Evolutionary conservation across 1,140 invertebrate species (phyloP).

Genomic region (Rhyzopertha dominica): DNA sequence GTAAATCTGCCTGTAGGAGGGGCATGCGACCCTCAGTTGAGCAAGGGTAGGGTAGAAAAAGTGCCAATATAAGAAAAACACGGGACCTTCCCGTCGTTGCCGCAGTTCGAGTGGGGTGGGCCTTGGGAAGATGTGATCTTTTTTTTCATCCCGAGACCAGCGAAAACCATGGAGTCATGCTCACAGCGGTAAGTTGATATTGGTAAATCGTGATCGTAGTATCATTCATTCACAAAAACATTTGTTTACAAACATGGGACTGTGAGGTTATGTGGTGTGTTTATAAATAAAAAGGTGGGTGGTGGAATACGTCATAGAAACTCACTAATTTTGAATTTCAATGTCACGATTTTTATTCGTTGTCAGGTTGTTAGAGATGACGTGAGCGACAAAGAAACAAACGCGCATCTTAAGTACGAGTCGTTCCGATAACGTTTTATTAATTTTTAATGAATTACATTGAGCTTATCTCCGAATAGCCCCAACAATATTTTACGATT

Average conservation of each 20-base stretch:
- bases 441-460: background rate
- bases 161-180: conserved; percentile 5
- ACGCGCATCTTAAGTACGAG: conserved; percentile 3
- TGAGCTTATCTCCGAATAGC: background rate
- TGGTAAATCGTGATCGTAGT: conserved; percentile 7
- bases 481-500: conserved; percentile 3
- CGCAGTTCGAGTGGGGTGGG: conserved; percentile 7
- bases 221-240: background rate
- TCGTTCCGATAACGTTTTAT: background rate
- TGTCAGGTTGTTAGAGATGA: background rate
- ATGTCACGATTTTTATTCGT: background rate
- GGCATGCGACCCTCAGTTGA: conserved; percentile 30
- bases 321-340: conserved; percentile 2
- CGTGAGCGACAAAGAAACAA: conserved; percentile 3
- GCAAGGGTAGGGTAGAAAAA: conserved; percentile 30
- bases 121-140: conserved; percentile 1
- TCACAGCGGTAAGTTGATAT: conserved; percentile 16
- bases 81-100: background rate
- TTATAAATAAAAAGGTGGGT: conserved; percentile 1
- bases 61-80: conserved; percentile 4
- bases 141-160: background rate
- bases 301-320: background rate
- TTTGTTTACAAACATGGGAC: conserved; percentile 3
- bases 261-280: conserved; percentile 1
- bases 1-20: conserved; percentile 20